Evolutionary conservation across 2,888 invertebrate genomes (phyloP), one percentile per base, ranked within the genome.

Genomic region (Parnassius orleans): DNA sequence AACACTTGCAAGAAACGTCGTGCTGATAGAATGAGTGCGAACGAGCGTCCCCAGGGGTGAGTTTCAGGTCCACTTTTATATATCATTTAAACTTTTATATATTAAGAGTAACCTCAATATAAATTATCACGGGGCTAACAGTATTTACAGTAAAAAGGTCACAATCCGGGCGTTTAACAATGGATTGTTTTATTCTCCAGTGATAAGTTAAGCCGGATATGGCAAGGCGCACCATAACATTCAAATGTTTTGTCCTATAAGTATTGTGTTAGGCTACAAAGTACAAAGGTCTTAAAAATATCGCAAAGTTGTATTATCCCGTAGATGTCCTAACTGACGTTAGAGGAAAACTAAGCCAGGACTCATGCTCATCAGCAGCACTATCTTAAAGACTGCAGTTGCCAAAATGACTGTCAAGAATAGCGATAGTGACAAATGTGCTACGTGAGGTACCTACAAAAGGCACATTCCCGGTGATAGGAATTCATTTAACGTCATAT

Each of bases 1-100:
- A 86, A 87, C 74, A 90, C 90, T 66, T 90, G 90, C 73, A 90
- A 87, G 77, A 88, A 87, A 74, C 81, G 91, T 54, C 81, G 89
- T 54, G 81, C 83, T n/a, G 90, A 88, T 67, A 88, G 87, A 68
- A 90, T 89, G 89, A 82, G 72, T 65, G 87, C 80, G 9, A 85
- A 83, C 67, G 88, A 86, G 61, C 78, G 84, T 47, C 84, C 89
- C n/a, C 86, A 73, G 63, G 87, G 90, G 90, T 89, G 73, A 79
- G 88, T 77, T 65, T 63, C 68, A 2, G 66, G 67, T 3, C 66
- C 52, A 42, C 41, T 64, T 60, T 65, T 69, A 59, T 47, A 7
- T 50, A 10, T 33, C 44, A 10, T 56, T 33, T 24, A 24, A 24
- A 24, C 24, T 24, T 24, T 24, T 5, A 7, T 33, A 33, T 3